phyloP scores from a whole-genome alignment of 2,113 vertebrate genomes.

The Falco punctatus region DNA sequence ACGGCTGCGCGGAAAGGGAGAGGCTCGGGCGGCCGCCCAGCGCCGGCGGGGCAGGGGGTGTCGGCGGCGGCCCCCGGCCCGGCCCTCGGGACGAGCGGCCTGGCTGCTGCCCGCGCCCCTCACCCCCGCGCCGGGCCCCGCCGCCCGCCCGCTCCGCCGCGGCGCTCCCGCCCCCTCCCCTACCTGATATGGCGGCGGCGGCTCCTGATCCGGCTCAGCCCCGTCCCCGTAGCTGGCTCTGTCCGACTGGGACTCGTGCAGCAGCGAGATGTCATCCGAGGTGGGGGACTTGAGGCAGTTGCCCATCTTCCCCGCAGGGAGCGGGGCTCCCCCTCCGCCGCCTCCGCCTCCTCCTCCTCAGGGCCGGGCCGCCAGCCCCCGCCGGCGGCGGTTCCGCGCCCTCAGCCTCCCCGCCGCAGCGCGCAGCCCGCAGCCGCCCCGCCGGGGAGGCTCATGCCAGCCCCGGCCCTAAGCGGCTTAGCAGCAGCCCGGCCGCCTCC shows the following conservation, averaged over 20 bases:
- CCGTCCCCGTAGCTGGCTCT: constrained; percentile 93
- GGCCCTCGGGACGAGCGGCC: not conserved
- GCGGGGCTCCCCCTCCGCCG: not conserved
- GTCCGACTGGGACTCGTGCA: constrained; percentile 96
- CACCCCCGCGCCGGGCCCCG: not conserved
- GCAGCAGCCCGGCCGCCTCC: not conserved
- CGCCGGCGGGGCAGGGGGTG: not conserved
- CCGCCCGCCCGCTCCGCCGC: not conserved
- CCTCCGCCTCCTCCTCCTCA: not conserved
- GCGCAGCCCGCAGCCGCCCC: constrained; percentile 29
- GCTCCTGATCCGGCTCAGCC: constrained; percentile 90
- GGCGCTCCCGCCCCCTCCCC: not conserved
- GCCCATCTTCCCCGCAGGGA: constrained; percentile 83
- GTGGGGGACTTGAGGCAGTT: constrained; percentile 96
- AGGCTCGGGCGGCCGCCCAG: not conserved
- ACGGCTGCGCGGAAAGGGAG: constrained; percentile 20
- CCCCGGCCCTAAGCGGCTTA: constrained; percentile 33
- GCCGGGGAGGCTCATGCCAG: constrained; percentile 54
- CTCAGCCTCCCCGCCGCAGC: constrained; percentile 18
- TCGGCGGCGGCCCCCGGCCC: not conserved
- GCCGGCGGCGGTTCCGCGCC: not conserved
- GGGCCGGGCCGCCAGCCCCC: not conserved
- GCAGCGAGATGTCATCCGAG: constrained; percentile 96
- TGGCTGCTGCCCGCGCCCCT: not conserved
- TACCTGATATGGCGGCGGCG: constrained; percentile 97